These are phyloP conservation scores for Hylaeus volcanicus DNA, from an alignment of 1,140 invertebrate genomes.

Conservation along the genomic window DNA sequence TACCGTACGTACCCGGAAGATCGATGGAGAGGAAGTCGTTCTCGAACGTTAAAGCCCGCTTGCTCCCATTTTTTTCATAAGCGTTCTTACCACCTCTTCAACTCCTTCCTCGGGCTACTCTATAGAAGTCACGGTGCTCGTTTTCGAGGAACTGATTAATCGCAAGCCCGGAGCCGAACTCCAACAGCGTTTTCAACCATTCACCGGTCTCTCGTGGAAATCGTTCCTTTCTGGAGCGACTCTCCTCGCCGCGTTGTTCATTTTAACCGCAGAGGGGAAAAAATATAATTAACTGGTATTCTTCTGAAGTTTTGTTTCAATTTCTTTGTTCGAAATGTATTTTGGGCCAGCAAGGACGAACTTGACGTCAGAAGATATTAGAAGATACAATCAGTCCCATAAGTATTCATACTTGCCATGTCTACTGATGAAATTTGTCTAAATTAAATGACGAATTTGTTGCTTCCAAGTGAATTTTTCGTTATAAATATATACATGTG, in stretches of 20 bases:
- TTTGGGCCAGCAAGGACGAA: too few relatives aligned
- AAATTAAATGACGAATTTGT: too few relatives aligned
- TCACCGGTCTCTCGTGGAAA: slow-evolving; percentile 13
- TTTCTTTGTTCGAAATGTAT: too few relatives aligned
- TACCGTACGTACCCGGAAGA: slow-evolving; percentile 60
- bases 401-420: too few relatives aligned
- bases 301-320: too few relatives aligned
- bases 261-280: too few relatives aligned
- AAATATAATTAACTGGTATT: too few relatives aligned
- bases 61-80: slow-evolving; percentile 30
- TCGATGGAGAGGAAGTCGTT: slow-evolving; percentile 61
- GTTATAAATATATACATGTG: too few relatives aligned
- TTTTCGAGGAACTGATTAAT: slow-evolving; percentile 53
- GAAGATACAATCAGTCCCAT: too few relatives aligned
- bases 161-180: background rate
- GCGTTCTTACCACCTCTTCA: slow-evolving; percentile 17
- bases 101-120: background rate
- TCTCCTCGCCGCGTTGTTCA: background rate
- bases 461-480: too few relatives aligned
- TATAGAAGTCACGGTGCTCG: slow-evolving; percentile 2
- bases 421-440: too few relatives aligned
- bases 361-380: too few relatives aligned
- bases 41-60: slow-evolving; percentile 36
- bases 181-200: slow-evolving; percentile 3
- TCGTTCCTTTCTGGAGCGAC: slow-evolving; percentile 2